phyloP scores from a whole-genome alignment of 2,888 invertebrate genomes.

The Meteorus colon region DNA sequence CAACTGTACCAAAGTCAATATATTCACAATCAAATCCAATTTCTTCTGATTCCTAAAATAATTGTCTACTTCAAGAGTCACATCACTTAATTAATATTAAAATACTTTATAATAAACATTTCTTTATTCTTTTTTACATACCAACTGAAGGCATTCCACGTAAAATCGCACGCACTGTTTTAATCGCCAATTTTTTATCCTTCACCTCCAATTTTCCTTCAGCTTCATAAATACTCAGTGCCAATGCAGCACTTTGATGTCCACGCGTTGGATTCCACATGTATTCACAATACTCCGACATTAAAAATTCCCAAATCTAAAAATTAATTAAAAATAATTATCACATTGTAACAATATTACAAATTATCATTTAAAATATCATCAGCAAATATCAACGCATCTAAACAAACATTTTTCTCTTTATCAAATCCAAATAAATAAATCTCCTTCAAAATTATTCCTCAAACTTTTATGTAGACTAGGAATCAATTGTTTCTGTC shows the following conservation, averaged over 20 bases:
- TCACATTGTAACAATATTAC: background rate
- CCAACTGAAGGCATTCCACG: slow-evolving; percentile 68
- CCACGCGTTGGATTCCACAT: slow-evolving; percentile 68
- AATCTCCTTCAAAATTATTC: too few relatives aligned
- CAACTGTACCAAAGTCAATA: too few relatives aligned
- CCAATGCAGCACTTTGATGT: slow-evolving; percentile 53
- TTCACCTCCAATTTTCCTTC: slow-evolving; percentile 63
- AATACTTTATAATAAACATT: background rate
- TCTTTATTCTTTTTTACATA: slow-evolving; percentile 55
- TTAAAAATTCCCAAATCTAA: slow-evolving; percentile 39
- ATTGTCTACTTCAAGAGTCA: too few relatives aligned
- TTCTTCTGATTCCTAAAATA: too few relatives aligned
- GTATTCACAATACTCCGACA: slow-evolving; percentile 71
- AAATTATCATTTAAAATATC: background rate
- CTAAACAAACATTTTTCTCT: background rate
- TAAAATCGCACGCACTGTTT: slow-evolving; percentile 68
- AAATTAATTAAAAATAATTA: background rate
- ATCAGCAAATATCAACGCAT: background rate
- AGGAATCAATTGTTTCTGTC: too few relatives aligned
- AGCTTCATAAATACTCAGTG: slow-evolving; percentile 65
- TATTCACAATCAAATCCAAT: too few relatives aligned
- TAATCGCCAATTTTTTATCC: slow-evolving; percentile 69
- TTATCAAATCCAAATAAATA: background rate
- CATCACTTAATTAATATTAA: background rate
- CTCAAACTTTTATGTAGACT: too few relatives aligned